Evolutionary conservation across 2,113 vertebrate species (phyloP), one percentile per base, ranked within the genome.

Genomic region (Microcebus ravelobensis): DNA sequence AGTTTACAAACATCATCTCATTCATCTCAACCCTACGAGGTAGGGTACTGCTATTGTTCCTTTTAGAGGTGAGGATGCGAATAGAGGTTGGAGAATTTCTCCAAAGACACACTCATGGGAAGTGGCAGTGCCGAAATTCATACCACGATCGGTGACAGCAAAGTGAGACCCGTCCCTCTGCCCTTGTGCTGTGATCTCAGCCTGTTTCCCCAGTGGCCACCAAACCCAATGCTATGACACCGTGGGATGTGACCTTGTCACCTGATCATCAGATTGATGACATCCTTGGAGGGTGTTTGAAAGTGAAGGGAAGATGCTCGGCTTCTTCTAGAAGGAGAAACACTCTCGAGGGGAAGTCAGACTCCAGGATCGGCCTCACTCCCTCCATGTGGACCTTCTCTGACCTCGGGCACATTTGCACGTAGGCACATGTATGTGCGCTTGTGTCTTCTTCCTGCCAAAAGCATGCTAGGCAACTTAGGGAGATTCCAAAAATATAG

Each of bases 331-430:
- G 15, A 90, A 29, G 50, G n/a, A 48, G 11, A 27, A 80, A 29
- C 1, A 1, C 18, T 5, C 5, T 14, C 20, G 31, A 39, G 7
- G 13, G 29, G 17, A 59, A 39, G 27, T 1, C 2, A 42, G 59
- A 29, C 48, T 20, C 59, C 5, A 29, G 36, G 9, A 2, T 59
- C 8, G 23, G 36, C 31, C 10, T 9, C 25, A 25, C 9, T 21
- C 8, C 4, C 2, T 29, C 9, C 42, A 52, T 2, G 0, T 0
- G 29, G 4, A 29, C 29, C 21, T n/a, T 71, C 42, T 18, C 14
- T 10, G 27, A 36, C 14, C 10, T 21, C 18, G 0, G 2, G 5
- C 3, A 4, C 1, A 2, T 63, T 73, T 20, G 11, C 11, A 0
- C 59, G 70, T 25, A 1, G 10, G 4, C 1, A 1, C 34, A 14